phyloP scores from a whole-genome alignment of 2,113 vertebrate genomes.

The Odontesthes bonariensis region DNA sequence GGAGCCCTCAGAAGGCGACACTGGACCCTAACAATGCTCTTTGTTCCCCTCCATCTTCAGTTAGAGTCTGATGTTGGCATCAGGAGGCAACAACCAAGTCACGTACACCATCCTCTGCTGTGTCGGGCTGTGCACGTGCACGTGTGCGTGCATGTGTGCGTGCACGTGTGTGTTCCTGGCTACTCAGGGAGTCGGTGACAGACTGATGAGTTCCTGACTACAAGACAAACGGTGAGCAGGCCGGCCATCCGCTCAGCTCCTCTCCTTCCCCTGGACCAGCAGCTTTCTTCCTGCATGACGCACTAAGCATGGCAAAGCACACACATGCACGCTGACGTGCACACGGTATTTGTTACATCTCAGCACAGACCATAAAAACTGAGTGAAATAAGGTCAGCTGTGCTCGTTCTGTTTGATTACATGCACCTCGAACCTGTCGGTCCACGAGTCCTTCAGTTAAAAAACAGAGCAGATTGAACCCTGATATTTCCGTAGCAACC shows the following conservation, averaged over 20 bases:
- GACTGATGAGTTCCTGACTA: conserved; percentile 83
- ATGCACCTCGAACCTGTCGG: too few species aligned
- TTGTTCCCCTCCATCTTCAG: background rate
- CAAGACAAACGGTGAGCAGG: conserved; percentile 67
- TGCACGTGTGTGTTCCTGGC: conserved; percentile 60
- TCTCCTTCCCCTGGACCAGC: conserved; percentile 64
- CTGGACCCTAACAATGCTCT: background rate
- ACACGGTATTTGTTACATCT: background rate
- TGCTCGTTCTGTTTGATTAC: too few species aligned
- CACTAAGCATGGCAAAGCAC: conserved; percentile 21
- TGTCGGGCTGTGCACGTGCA: conserved; percentile 11
- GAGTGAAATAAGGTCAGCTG: conserved; percentile 5
- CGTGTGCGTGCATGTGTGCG: conserved; percentile 16
- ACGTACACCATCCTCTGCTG: conserved; percentile 56
- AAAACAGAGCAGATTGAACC: too few species aligned
- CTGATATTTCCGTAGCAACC: too few species aligned
- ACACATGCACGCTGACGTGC: conserved; percentile 11
- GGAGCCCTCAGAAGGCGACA: background rate
- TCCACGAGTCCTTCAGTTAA: too few species aligned
- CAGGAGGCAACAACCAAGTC: conserved; percentile 30
- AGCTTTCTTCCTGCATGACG: conserved; percentile 63
- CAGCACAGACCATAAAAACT: background rate
- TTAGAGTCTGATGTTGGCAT: background rate
- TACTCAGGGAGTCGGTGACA: conserved; percentile 72
- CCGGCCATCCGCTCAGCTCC: conserved; percentile 73